phyloP scores from a whole-genome alignment of 2,797 vertebrate species.

The Etheostoma perlongum region DNA sequence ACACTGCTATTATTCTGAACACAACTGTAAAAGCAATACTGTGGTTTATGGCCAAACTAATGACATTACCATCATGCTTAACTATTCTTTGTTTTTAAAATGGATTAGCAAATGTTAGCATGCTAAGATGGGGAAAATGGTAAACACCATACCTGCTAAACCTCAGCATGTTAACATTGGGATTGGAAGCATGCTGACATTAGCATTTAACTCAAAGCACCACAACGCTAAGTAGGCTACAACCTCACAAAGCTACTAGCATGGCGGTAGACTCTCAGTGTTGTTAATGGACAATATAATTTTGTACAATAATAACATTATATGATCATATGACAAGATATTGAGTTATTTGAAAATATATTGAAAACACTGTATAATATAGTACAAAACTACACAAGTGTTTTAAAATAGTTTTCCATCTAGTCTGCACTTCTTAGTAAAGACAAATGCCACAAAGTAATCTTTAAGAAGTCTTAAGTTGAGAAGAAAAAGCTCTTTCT shows the following conservation, averaged over 20 bases:
- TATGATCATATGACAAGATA: background rate
- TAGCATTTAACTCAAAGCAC: background rate
- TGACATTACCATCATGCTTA: background rate
- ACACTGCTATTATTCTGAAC: too few relatives aligned
- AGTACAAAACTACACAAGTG: background rate
- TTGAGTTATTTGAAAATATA: background rate
- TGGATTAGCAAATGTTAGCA: background rate
- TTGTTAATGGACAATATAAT: background rate
- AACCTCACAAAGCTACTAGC: background rate
- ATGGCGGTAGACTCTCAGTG: background rate
- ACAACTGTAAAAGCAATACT: background rate
- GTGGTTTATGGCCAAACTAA: background rate
- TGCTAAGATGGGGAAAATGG: background rate
- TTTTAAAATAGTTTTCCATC: background rate
- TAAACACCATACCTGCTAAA: background rate
- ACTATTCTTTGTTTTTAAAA: background rate
- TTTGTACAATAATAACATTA: background rate
- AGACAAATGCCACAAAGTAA: conserved; percentile 8
- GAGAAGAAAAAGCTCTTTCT: background rate
- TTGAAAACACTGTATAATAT: background rate
- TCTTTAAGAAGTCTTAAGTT: background rate
- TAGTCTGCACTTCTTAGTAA: background rate
- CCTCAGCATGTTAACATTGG: background rate
- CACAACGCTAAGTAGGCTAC: background rate
- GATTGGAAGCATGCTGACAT: background rate